phyloP scores from a whole-genome alignment of 2,113 vertebrate genomes.

The Eurypyga helias region DNA sequence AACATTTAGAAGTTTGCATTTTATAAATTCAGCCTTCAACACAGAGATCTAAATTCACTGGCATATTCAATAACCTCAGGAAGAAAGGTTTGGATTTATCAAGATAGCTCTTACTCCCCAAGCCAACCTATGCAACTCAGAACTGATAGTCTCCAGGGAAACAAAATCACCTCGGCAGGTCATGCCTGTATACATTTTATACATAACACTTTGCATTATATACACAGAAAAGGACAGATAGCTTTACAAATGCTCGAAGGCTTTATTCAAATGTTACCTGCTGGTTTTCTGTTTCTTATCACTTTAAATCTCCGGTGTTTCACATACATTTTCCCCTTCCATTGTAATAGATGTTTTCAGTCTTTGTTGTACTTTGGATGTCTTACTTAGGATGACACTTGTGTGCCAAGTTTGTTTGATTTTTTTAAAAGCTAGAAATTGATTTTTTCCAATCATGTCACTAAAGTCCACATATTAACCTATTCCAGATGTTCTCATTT shows the following conservation, averaged over 20 bases:
- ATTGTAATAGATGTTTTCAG: background rate
- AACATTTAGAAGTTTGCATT: background rate
- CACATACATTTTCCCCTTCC: background rate
- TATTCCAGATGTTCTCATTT: background rate
- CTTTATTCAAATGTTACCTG: slow-evolving; percentile 50
- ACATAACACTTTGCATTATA: background rate
- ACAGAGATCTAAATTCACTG: background rate
- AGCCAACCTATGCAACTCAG: slow-evolving; percentile 8
- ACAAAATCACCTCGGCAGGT: slow-evolving; percentile 55
- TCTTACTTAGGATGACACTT: background rate
- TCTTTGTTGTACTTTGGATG: background rate
- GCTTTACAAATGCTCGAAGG: slow-evolving; percentile 14
- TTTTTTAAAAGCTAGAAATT: background rate
- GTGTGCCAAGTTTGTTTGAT: background rate
- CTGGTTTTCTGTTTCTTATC: slow-evolving; percentile 24
- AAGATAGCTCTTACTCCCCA: slow-evolving; percentile 7
- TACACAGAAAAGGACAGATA: slow-evolving; percentile 8
- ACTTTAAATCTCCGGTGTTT: background rate
- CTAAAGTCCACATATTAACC: background rate
- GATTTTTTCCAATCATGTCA: background rate
- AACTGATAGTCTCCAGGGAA: slow-evolving; percentile 62
- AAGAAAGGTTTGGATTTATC: slow-evolving; percentile 34
- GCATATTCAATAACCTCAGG: background rate
- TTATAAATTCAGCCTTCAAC: background rate
- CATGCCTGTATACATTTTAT: slow-evolving; percentile 30